A percentile compares a stretch with the other conserved stretches of the same genome.
These are phyloP conservation scores for Scolopax mira DNA, from an alignment of 2,113 vertebrate species.

Conservation along the genomic window DNA sequence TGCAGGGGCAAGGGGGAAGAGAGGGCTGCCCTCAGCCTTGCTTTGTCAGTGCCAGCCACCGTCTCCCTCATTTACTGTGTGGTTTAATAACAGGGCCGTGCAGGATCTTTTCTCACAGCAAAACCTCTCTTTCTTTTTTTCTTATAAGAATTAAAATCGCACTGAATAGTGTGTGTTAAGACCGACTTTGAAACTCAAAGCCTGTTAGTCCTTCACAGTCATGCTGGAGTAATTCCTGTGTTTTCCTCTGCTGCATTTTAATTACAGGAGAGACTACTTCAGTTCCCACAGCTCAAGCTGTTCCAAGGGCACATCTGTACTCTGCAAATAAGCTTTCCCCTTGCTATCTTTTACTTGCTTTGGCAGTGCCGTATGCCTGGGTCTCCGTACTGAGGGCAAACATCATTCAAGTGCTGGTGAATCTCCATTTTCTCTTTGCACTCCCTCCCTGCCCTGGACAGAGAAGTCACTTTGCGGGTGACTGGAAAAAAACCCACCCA, in stretches of 20 bases:
- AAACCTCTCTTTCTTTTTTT: neutral
- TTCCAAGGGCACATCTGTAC: neutral
- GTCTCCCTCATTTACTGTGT: neutral
- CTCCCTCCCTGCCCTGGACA: neutral
- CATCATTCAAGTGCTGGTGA: neutral
- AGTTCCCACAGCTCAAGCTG: neutral
- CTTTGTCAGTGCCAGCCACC: accelerated
- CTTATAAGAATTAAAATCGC: accelerated
- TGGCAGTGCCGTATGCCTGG: neutral
- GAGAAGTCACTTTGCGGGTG: neutral
- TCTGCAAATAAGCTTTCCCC: neutral
- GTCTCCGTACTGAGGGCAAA: neutral
- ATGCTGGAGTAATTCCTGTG: neutral
- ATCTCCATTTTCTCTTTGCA: neutral
- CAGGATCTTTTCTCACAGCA: neutral
- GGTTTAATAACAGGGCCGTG: neutral
- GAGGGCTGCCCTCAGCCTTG: neutral
- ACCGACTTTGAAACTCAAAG: neutral
- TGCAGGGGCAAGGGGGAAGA: neutral
- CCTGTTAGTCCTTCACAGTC: neutral
- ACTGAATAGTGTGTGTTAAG: neutral
- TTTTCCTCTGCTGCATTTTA: neutral
- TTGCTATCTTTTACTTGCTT: neutral
- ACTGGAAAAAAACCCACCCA: neutral
- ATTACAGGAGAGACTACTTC: neutral